phyloP scores from a whole-genome alignment of 2,113 vertebrate species.

The Colossoma macropomum region DNA sequence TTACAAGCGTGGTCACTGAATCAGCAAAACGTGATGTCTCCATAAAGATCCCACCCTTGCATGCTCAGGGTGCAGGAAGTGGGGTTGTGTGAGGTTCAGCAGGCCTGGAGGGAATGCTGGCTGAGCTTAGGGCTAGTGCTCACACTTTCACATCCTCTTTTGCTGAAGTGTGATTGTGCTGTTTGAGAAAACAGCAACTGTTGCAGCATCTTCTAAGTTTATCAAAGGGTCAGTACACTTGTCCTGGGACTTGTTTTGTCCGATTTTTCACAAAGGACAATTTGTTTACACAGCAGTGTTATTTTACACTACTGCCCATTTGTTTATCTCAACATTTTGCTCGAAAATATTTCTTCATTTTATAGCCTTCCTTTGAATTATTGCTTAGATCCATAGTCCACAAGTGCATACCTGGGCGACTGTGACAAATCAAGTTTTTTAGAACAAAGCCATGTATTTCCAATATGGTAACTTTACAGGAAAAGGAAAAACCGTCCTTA shows the following conservation, averaged over 20 bases:
- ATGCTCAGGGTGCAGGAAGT: slow-evolving; percentile 47
- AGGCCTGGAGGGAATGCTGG: slow-evolving; percentile 36
- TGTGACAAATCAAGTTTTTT: too few relatives aligned
- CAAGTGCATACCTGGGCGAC: too few relatives aligned
- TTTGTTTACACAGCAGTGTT: slow-evolving; percentile 31
- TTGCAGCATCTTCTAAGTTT: slow-evolving; percentile 36
- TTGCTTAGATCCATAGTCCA: neutral
- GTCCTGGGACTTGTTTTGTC: slow-evolving; percentile 7
- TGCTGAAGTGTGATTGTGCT: slow-evolving; percentile 5
- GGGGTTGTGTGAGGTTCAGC: slow-evolving; percentile 46
- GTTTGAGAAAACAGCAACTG: slow-evolving; percentile 38
- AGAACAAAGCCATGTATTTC: too few relatives aligned
- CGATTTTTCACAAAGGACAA: neutral
- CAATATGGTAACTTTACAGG: too few relatives aligned
- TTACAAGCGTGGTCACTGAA: slow-evolving; percentile 46
- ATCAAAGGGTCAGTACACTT: slow-evolving; percentile 18
- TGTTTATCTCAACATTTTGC: neutral
- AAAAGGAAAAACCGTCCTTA: too few relatives aligned
- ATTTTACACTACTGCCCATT: neutral
- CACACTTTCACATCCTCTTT: slow-evolving; percentile 37
- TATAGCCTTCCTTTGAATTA: neutral
- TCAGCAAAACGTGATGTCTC: slow-evolving; percentile 48
- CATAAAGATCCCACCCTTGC: slow-evolving; percentile 33
- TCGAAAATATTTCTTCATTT: neutral
- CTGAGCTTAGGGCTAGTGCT: slow-evolving; percentile 23